Evolutionary conservation across 2,113 vertebrate species (phyloP).

Genomic region (Rafetus swinhoei): DNA sequence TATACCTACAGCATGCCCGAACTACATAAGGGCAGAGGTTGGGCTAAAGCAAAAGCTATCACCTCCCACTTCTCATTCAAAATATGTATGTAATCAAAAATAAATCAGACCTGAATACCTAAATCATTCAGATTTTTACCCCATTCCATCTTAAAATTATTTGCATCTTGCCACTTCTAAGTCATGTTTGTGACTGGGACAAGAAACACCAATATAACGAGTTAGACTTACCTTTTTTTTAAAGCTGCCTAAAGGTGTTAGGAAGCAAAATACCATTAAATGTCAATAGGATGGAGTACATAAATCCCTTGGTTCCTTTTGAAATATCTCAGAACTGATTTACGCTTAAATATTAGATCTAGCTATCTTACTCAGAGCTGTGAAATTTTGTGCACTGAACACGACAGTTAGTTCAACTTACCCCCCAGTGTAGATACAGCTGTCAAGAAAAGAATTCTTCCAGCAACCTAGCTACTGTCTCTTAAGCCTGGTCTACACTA

Average conservation of each 20-base stretch:
- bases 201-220: background rate
- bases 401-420: background rate
- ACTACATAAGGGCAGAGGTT: background rate
- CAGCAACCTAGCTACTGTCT: background rate
- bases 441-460: background rate
- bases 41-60: background rate
- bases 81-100: background rate
- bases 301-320: rapidly evolving
- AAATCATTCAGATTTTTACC: background rate
- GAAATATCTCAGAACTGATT: background rate
- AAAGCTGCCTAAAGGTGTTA: background rate
- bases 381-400: background rate
- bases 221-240: background rate
- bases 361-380: background rate
- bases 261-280: background rate
- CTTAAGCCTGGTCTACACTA: too few species aligned
- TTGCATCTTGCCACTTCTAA: background rate
- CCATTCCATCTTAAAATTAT: background rate
- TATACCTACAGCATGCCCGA: background rate
- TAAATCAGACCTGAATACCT: background rate
- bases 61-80: background rate
- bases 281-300: background rate
- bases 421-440: too few species aligned
- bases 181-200: background rate
- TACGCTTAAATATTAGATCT: background rate